phyloP scores from a whole-genome alignment of 2,888 invertebrate genomes.

The Cryptocheilus praepositus region DNA sequence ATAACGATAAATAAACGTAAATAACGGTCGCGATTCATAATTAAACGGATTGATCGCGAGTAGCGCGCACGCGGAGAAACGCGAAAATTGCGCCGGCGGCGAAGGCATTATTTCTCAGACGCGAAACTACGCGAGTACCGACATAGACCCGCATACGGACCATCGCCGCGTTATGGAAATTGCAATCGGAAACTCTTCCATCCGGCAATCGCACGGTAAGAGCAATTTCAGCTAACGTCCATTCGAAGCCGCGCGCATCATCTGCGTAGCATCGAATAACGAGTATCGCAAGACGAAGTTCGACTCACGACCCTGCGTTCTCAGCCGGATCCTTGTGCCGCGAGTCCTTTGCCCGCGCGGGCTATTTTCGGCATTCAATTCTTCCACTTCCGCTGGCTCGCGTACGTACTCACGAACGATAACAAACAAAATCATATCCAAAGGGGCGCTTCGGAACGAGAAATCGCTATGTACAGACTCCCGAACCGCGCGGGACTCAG shows the following conservation, averaged over 20 bases:
- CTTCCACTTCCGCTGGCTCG: constrained; percentile 2
- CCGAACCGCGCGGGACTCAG: neutral
- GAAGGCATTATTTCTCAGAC: too few relatives aligned
- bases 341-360: too few relatives aligned
- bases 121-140: too few relatives aligned
- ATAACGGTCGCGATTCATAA: constrained; percentile 56
- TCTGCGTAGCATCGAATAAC: too few relatives aligned
- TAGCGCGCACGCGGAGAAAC: neutral
- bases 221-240: neutral
- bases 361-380: neutral
- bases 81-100: too few relatives aligned
- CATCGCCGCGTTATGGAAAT: too few relatives aligned
- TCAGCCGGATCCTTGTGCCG: too few relatives aligned
- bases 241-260: too few relatives aligned
- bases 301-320: too few relatives aligned
- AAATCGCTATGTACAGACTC: constrained; percentile 44
- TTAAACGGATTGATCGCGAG: constrained; percentile 39
- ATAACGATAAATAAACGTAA: constrained; percentile 52
- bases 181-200: too few relatives aligned
- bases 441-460: constrained; percentile 43
- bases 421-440: constrained; percentile 43
- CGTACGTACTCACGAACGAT: constrained; percentile 29
- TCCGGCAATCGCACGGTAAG: constrained; percentile 2
- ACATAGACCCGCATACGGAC: too few relatives aligned
- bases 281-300: too few relatives aligned